phyloP scores from a whole-genome alignment of 1,140 invertebrate genomes.

The Listronotus oregonensis region DNA sequence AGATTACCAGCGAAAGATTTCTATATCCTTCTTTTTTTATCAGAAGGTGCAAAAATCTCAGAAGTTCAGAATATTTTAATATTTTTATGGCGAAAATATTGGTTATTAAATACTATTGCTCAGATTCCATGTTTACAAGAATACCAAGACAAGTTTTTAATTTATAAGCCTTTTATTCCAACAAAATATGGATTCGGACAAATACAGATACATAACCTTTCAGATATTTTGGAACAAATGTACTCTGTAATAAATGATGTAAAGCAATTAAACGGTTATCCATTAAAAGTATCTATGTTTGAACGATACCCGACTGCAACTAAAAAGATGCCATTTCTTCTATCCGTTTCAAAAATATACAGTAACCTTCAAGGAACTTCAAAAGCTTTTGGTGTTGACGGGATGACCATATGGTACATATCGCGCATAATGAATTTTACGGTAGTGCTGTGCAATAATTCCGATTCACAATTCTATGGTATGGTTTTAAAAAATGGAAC shows the following conservation, averaged over 20 bases:
- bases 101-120: background rate
- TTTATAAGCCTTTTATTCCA: constrained; percentile 9
- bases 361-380: constrained; percentile 13
- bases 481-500: constrained; percentile 14
- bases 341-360: constrained; percentile 18
- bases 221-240: background rate
- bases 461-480: constrained; percentile 6
- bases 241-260: background rate
- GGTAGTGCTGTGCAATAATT: background rate
- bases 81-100: background rate
- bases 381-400: constrained; percentile 10
- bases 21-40: background rate
- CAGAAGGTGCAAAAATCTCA: background rate
- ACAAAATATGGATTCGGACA: constrained; percentile 5
- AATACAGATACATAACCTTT: constrained; percentile 5
- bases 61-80: background rate
- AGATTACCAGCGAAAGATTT: background rate
- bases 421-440: constrained; percentile 24
- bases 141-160: background rate
- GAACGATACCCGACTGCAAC: constrained; percentile 22
- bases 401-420: background rate
- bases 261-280: constrained; percentile 23
- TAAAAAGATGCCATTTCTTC: background rate
- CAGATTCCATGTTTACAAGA: background rate
- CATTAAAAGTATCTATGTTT: constrained; percentile 19